Conservation (phyloP, 2,113 vertebrate genomes). For the Hipposideros armiger region DNA sequence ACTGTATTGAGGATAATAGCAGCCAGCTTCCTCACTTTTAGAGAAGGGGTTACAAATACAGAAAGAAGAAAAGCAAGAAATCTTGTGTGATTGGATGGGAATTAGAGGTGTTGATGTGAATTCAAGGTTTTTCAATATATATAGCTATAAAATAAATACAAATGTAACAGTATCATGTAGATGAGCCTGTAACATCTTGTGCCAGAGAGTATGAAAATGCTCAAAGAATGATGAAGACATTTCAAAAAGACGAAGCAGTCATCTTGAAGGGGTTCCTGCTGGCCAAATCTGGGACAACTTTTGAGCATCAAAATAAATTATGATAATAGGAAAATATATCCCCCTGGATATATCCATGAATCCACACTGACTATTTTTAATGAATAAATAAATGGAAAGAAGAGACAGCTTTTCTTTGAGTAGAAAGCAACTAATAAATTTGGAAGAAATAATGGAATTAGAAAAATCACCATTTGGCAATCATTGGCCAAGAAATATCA, state of each 20-base stretch:
- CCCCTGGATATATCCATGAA: neutral
- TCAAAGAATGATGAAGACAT: neutral
- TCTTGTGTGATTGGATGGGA: neutral
- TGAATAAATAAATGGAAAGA: neutral
- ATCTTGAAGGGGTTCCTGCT: neutral
- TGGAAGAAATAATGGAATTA: neutral
- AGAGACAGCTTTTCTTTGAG: neutral
- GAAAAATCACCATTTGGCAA: neutral
- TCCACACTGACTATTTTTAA: neutral
- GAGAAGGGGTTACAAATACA: neutral
- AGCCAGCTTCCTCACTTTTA: neutral
- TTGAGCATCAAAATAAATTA: neutral
- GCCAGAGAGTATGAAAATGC: neutral
- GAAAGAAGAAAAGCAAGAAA: neutral
- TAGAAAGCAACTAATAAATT: neutral
- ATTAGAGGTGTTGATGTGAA: neutral
- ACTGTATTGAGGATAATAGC: neutral
- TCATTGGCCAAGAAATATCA: neutral
- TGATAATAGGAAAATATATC: neutral
- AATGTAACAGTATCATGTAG: neutral
- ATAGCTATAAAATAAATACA: neutral
- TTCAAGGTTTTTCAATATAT: neutral
- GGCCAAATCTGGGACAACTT: conserved; percentile 3
- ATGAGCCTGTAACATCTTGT: neutral
- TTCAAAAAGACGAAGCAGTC: neutral